These are phyloP conservation scores for Tenthredo scrophulariae DNA, from an alignment of 2,888 invertebrate genomes.

Conservation along the genomic window DNA sequence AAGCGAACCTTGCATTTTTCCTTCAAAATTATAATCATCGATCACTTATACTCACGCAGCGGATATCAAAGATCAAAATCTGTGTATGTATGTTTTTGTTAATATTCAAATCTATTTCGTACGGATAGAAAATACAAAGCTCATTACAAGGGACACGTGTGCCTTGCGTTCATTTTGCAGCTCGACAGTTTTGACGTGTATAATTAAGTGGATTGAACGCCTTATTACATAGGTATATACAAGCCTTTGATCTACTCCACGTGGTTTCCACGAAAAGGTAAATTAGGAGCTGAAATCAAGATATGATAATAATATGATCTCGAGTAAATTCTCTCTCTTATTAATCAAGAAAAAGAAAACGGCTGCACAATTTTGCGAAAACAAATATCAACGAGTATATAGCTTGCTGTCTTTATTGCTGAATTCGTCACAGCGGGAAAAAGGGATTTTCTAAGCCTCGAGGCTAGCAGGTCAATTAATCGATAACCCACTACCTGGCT, in stretches of 20 bases:
- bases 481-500: not conserved
- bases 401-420: not conserved
- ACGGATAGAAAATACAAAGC: not conserved
- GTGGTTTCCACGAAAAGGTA: not conserved
- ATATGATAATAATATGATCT: not conserved
- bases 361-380: not conserved
- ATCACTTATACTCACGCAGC: not conserved
- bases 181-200: slow-evolving; percentile 8
- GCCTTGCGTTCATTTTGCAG: not conserved
- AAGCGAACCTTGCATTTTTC: not conserved
- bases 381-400: not conserved
- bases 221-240: not conserved
- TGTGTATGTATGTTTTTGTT: not conserved
- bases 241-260: slow-evolving; percentile 18
- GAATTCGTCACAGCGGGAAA: not conserved
- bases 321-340: not conserved
- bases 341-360: not conserved
- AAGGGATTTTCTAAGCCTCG: not conserved
- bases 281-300: not conserved
- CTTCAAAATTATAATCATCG: not conserved
- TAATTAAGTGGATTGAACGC: not conserved
- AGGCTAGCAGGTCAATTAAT: slow-evolving; percentile 28
- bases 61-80: not conserved
- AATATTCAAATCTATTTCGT: slow-evolving; percentile 23
- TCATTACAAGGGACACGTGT: not conserved